Base-by-base conservation (phyloP, 2,797 vertebrate genomes). In the Danio kyathit region DNA sequence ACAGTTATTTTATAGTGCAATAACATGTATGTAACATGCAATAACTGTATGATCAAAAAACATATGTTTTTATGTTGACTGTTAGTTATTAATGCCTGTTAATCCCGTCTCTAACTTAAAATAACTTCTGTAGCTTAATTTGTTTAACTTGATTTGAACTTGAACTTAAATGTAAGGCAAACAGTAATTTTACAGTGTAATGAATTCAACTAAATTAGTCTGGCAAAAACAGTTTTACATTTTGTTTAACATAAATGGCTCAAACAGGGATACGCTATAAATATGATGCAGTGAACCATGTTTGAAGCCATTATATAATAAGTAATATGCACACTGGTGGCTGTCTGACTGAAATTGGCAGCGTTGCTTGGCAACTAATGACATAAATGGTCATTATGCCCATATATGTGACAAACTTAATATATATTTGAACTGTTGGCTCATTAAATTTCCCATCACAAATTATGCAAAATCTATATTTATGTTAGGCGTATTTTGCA, bases 291-390 rank as follows among this genome's bases (percentile, higher is more conserved):
- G 6, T 19, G 11, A 65, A 65, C 3, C 11, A 19, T 21, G 11
- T 19, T 65, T 65, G 43, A 65, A 65, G n/a, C n/a, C n/a, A 17
- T 46, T 46, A 46, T 65, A 65, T 7, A 66, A 64, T 64, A 17
- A 12, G 61, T 5, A 0, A 17, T 21, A 41, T 61, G 13, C 4
- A 13, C 41, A 44, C 41, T 44, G n/a, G 9, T 7, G 10, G 12
- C n/a, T 64, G 5, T 17, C 2, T 19, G 11, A 44, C 41, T 19
- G 41, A 44, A 44, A 44, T 44, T 64, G 61, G 7, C 41, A 6
- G 16, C 6, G 6, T 65, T 65, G 41, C n/a, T 44, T 43, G 41
- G 41, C 38, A 44, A 12, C 40, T n/a, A 44, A 10, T 6, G 44
- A 44, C 10, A 44, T 44, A 57, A n/a, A 21, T 65, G 41, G 11